Percentiles rank a stretch among this genome's conserved stretches.
Evolutionary conservation across 35 echinoderm and acorn worm species (phyloP).

Genomic region (Diadema setosum): DNA sequence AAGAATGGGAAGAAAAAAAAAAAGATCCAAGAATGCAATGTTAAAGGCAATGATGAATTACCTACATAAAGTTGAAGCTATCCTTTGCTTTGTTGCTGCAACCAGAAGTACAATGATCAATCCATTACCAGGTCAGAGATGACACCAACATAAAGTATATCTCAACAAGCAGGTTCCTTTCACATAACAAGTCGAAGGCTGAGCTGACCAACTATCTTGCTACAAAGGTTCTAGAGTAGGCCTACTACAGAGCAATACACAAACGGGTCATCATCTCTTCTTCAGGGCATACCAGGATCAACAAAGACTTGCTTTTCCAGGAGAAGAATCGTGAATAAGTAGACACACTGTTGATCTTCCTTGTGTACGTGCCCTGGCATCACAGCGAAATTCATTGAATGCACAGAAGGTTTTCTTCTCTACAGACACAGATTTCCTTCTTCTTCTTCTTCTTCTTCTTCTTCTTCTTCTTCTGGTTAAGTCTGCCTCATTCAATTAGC

Average conservation of each 20-base stretch:
- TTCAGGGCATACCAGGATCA: too few relatives aligned
- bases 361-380: background rate
- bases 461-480: too few relatives aligned
- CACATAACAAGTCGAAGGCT: conserved; percentile 17
- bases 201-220: conserved; percentile 6
- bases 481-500: too few relatives aligned
- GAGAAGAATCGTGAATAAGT: background rate
- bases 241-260: background rate
- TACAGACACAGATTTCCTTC: background rate
- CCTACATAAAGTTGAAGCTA: too few relatives aligned
- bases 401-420: too few relatives aligned
- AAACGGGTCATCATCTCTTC: too few relatives aligned
- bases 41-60: too few relatives aligned
- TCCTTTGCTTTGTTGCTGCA: too few relatives aligned
- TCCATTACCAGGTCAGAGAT: conserved; percentile 11
- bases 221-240: background rate
- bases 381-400: background rate
- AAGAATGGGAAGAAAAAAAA: too few relatives aligned
- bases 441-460: background rate
- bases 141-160: conserved; percentile 15
- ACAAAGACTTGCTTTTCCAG: too few relatives aligned
- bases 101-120: background rate
- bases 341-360: background rate
- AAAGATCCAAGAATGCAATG: too few relatives aligned
- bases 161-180: conserved; percentile 16